These are phyloP conservation scores for Salarias fasciatus DNA, from an alignment of 2,797 vertebrate species.

Conservation along the genomic window DNA sequence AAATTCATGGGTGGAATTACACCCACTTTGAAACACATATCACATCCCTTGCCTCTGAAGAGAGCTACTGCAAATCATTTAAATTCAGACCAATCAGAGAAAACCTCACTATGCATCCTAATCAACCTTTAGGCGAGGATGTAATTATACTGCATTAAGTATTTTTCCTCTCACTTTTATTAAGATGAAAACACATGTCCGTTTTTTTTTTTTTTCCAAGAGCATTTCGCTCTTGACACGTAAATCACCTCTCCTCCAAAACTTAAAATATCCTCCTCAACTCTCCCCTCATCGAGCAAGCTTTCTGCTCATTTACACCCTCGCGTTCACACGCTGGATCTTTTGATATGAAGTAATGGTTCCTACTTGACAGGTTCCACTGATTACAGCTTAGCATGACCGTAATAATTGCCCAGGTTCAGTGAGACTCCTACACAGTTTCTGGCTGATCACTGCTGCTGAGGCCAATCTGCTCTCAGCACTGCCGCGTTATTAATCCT, in stretches of 20 bases:
- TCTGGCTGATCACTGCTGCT: slow-evolving; percentile 12
- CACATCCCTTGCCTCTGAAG: slow-evolving; percentile 33
- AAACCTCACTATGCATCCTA: slow-evolving; percentile 37
- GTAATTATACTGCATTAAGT: slow-evolving; percentile 46
- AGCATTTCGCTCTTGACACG: slow-evolving; percentile 22
- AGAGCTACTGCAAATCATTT: slow-evolving; percentile 45
- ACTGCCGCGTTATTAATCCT: slow-evolving; percentile 24
- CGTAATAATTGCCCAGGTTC: slow-evolving; percentile 41
- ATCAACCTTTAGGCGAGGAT: slow-evolving; percentile 27
- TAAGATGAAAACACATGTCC: slow-evolving; percentile 27
- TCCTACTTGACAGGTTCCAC: slow-evolving; percentile 29
- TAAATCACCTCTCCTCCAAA: slow-evolving; percentile 23
- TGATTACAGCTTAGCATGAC: slow-evolving; percentile 53
- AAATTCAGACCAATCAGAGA: slow-evolving; percentile 44
- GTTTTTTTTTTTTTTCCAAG: slow-evolving; percentile 2
- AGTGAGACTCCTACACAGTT: slow-evolving; percentile 31
- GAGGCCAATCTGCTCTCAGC: slow-evolving; percentile 14
- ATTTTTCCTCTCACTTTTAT: slow-evolving; percentile 17
- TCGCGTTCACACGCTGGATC: slow-evolving; percentile 30
- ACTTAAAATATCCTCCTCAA: slow-evolving; percentile 30
- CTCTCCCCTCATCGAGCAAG: slow-evolving; percentile 21
- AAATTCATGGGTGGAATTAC: slow-evolving; percentile 35
- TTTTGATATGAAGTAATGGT: slow-evolving; percentile 25
- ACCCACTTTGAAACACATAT: slow-evolving; percentile 43
- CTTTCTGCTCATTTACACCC: slow-evolving; percentile 35